phyloP scores from a whole-genome alignment of 92 coral and sea anemone species.

The Palythoa caribaeorum region DNA sequence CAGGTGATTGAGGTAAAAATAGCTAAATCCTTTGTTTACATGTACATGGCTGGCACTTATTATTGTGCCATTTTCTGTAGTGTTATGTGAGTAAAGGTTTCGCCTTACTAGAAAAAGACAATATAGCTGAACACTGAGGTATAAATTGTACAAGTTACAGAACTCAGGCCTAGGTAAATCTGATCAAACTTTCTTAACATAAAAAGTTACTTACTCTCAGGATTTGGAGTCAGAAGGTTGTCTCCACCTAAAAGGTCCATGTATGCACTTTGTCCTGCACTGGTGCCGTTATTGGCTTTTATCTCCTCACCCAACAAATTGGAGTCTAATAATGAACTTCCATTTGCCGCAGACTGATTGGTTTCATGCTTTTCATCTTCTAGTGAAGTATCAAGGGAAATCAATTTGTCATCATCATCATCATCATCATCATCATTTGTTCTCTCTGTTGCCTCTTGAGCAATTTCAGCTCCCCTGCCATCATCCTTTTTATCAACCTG shows the following conservation, averaged over 20 bases:
- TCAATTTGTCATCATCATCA: conserved; percentile 94
- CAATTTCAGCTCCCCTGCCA: conserved; percentile 68
- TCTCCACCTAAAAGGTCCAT: conserved; percentile 82
- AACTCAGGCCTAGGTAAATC: neutral
- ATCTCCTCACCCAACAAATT: conserved; percentile 72
- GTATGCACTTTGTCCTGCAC: conserved; percentile 59
- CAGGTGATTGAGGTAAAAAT: too few species aligned
- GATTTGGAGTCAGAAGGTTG: conserved; percentile 63
- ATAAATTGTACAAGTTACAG: neutral
- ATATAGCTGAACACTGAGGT: neutral
- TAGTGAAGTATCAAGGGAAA: conserved; percentile 88
- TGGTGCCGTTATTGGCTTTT: conserved; percentile 34
- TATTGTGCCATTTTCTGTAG: too few species aligned
- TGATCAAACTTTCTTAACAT: neutral
- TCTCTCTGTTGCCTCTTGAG: conserved; percentile 57
- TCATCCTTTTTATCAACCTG: conserved; percentile 72
- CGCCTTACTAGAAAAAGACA: too few species aligned
- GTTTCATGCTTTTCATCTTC: conserved; percentile 59
- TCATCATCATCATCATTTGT: conserved; percentile 70
- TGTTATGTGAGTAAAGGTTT: neutral
- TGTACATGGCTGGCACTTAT: too few species aligned
- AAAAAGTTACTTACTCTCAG: conserved; percentile 8
- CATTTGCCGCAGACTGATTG: conserved; percentile 53
- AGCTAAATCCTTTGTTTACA: too few species aligned
- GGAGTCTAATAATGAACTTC: conserved; percentile 69